Base-by-base conservation (phyloP, 2,888 invertebrate species). In the Trissolcus brochymenae region DNA sequence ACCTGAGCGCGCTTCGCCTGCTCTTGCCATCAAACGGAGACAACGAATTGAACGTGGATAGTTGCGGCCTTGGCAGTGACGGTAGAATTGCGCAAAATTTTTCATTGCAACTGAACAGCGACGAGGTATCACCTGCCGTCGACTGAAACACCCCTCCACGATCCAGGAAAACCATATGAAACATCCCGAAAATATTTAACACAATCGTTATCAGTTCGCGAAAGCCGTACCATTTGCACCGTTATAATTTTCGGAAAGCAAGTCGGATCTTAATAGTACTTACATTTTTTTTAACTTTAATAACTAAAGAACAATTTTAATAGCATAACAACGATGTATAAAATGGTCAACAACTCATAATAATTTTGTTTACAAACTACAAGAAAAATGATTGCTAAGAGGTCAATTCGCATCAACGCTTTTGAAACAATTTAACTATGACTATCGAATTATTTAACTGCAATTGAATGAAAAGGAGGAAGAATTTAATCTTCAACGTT, bases 1-100 rank as follows among this genome's bases (percentile, higher is more conserved):
- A 65, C 60, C 56, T 65, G 77, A 78, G 57, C 75, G 65, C 72
- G 64, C 72, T 61, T 65, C 56, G 77, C 70, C 74, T 65, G 19
- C 53, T 50, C 54, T 64, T 73, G 17, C 64, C 51, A 53, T 60
- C 64, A 61, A 65, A 51, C 56, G 43, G 81, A 81, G 81, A 84
- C 82, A 81, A 85, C 79, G 82, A 84, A 85, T 87, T 81, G 82
- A 83, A 87, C 85, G 84, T 85, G 82, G 81, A 85, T 82, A 84
- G 76, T 82, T 86, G 87, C 87, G 85, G 84, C 84, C 82, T 86
- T 88, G 88, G 88, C 88, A 88, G 88, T 88, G 88, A 87, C 87
- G 82, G 84, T 87, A 86, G 83, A 87, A 87, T 87, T 86, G 78
- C 83, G 78, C 82, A 65, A 80, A 74, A 54, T 51, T 54, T 72